Evolutionary conservation across 2,888 invertebrate species (phyloP).

Genomic region (Cosmopolites sordidus): DNA sequence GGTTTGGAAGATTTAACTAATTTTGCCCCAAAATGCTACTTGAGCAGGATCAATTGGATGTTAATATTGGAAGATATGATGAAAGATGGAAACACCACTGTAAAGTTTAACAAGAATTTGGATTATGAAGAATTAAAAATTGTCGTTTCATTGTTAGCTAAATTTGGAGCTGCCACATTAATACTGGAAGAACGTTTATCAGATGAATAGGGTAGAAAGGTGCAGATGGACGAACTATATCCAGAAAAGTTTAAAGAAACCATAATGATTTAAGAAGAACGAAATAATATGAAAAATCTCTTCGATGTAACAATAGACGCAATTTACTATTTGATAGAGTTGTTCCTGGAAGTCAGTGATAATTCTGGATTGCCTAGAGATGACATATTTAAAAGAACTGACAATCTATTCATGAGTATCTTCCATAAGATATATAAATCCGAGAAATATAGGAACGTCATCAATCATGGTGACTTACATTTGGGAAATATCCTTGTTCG

Average conservation of each 20-base stretch:
- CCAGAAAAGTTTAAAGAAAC: not conserved
- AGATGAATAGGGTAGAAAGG: conserved; percentile 24
- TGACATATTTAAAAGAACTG: not conserved
- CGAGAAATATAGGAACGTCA: conserved; percentile 48
- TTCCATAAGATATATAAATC: conserved; percentile 38
- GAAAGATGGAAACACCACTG: conserved; percentile 18
- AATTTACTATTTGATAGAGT: not conserved
- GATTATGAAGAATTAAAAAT: conserved; percentile 30
- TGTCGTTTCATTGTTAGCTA: conserved; percentile 33
- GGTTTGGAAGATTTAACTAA: conserved; percentile 29
- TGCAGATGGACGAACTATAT: conserved; percentile 37
- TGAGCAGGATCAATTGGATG: conserved; percentile 36
- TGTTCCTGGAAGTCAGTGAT: not conserved
- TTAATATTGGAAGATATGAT: conserved; percentile 45
- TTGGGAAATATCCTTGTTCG: conserved; percentile 57
- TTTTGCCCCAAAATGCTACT: conserved; percentile 42
- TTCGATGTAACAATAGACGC: no score
- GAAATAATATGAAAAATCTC: no score
- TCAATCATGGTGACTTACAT: conserved; percentile 58
- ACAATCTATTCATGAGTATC: conserved; percentile 14
- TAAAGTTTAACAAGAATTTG: conserved; percentile 10
- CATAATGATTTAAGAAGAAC: not conserved
- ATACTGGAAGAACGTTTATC: conserved; percentile 36
- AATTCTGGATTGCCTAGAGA: not conserved
- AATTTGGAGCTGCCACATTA: conserved; percentile 38